Evolutionary conservation across 2,888 invertebrate genomes (phyloP), one percentile per base, ranked within the genome.

Genomic region (Acholoe squamosa): DNA sequence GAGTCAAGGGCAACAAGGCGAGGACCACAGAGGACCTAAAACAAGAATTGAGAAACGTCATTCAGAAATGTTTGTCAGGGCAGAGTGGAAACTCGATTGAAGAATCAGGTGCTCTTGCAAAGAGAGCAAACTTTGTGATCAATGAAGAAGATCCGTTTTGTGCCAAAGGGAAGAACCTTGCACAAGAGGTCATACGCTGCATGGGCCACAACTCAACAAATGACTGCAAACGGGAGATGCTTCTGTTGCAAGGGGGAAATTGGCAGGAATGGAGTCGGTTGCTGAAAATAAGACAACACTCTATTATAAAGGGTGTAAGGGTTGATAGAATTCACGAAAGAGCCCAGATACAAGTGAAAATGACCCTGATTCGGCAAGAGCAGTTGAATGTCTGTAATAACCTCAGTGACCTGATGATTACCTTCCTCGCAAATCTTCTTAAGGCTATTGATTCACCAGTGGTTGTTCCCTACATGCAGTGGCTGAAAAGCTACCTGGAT

Each of bases 241-340:
- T 80, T 16, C 34, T 34, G 22, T 34, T 80, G 33, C 80, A 80
- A 80, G 80, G 80, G 19, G 22, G 43, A 1, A 0, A 33, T 25
- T 80, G 80, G 80, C 80, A 80, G 43, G 34, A 80, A 80, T 80
- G 80, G 80, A 80, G 80, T n/a, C 31, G n/a, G 3, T 34, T 80
- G 14, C 80, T 34, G 19, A 80, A 43, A 43, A 5, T 22, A 3
- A 80, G 43, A 12, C 80, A 80, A 16, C 33, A 43, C 16, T 33
- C 80, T 34, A 34, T 34, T 0, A 34, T 33, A 34, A 80, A 80
- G 33, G 80, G 43, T 16, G 33, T 19, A 19, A 33, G 43, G n/a
- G 19, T 16, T 7, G 33, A 43, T 43, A 0, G 10, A 34, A 80
- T 80, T 16, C 80, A 80, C 33, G 89, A 56, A 61, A 71, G 14